Conservation (phyloP, 2,888 invertebrate genomes). For the Gymnosoma rotundatum region DNA sequence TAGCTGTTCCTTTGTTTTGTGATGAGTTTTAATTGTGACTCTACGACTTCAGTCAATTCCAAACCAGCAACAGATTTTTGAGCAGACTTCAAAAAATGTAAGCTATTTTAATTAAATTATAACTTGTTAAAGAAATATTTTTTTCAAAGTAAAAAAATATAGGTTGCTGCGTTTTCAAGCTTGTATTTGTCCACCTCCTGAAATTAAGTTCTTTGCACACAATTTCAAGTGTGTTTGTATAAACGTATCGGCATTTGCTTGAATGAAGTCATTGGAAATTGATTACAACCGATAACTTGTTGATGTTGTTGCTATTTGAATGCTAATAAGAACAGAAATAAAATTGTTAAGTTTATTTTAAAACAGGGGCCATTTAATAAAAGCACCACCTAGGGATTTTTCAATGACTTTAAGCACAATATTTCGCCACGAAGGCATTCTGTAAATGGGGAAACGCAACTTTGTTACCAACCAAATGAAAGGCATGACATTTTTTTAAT, state of each 20-base stretch:
- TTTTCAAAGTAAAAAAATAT: constrained; percentile 34
- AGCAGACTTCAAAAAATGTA: constrained; percentile 64
- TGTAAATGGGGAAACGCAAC: constrained; percentile 9
- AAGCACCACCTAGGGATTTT: constrained; percentile 67
- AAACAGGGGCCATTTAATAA: constrained; percentile 68
- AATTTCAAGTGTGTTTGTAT: constrained; percentile 11
- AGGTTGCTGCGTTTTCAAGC: constrained; percentile 44
- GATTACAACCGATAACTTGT: constrained; percentile 30
- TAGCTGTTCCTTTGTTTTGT: constrained; percentile 12
- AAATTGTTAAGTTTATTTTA: constrained; percentile 66
- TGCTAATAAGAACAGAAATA: constrained; percentile 59
- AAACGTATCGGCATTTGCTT: constrained; percentile 19
- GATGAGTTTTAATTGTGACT: constrained; percentile 12
- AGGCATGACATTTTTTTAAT: constrained; percentile 1
- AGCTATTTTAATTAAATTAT: constrained; percentile 71
- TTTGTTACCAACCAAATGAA: constrained; percentile 44
- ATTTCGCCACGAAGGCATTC: background rate
- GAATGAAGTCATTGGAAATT: constrained; percentile 54
- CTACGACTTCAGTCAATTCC: constrained; percentile 30
- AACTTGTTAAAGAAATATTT: constrained; percentile 69
- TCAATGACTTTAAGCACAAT: constrained; percentile 47
- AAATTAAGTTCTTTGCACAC: constrained; percentile 52
- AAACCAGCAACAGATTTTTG: background rate
- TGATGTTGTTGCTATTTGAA: constrained; percentile 63
- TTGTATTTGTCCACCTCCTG: constrained; percentile 49